Conservation (phyloP, 2,113 vertebrate species). For the Chaenocephalus aceratus region DNA sequence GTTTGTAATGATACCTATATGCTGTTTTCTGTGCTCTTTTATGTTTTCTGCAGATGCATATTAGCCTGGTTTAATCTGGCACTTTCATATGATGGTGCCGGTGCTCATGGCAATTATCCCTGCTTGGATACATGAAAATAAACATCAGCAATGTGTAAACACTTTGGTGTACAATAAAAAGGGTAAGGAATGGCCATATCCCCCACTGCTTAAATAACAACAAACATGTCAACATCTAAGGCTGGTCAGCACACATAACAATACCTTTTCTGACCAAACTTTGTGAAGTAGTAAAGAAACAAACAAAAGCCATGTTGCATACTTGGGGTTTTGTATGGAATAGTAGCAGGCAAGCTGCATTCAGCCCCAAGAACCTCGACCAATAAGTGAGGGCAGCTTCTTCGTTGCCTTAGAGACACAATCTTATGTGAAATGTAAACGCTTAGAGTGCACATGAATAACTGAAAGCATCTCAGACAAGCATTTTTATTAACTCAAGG, state of each 20-base stretch:
- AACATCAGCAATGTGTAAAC: neutral
- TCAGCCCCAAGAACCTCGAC: neutral
- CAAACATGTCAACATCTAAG: slow-evolving; percentile 8
- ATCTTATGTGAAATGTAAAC: neutral
- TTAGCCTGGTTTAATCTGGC: too few relatives aligned
- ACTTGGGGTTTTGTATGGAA: neutral
- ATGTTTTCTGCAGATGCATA: too few relatives aligned
- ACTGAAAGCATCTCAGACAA: neutral
- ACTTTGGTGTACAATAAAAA: neutral
- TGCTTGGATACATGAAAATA: too few relatives aligned
- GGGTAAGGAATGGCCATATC: neutral
- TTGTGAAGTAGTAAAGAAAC: neutral
- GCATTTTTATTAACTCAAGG: neutral
- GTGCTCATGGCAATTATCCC: too few relatives aligned
- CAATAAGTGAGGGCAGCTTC: neutral
- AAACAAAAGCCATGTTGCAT: slow-evolving; percentile 15
- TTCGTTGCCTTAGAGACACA: neutral
- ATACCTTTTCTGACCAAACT: slow-evolving; percentile 2
- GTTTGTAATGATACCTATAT: too few relatives aligned
- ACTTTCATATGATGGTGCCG: too few relatives aligned
- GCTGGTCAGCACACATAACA: slow-evolving; percentile 24
- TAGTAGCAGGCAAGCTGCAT: too few relatives aligned
- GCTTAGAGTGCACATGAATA: neutral
- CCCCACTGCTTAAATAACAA: neutral
- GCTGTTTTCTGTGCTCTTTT: too few relatives aligned